A percentile compares a stretch with the other conserved stretches of the same genome.
Evolutionary conservation across 1,140 invertebrate species (phyloP).

Genomic region (Tribolium castaneum): DNA sequence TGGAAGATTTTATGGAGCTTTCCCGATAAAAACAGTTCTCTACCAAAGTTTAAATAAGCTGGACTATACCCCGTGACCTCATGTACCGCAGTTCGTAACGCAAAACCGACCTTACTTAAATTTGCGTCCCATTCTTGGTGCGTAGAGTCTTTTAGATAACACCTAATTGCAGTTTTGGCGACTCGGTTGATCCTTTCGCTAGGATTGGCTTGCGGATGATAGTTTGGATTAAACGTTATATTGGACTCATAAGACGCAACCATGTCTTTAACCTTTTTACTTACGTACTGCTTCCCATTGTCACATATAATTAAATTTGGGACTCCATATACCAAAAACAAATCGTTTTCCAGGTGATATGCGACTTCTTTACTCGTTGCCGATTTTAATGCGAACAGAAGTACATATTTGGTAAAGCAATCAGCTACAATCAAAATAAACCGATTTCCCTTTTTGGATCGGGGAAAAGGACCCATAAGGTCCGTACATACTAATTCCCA

Average conservation of each 20-base stretch:
- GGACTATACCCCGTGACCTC: not conserved
- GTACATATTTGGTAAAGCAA: constrained; percentile 46
- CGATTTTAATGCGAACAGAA: constrained; percentile 4
- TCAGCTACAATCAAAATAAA: constrained; percentile 60
- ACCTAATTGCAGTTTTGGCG: not conserved
- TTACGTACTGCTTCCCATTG: constrained; percentile 3
- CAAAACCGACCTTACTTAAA: not conserved
- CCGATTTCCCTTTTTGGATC: constrained; percentile 46
- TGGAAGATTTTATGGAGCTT: not conserved
- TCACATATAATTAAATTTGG: not conserved
- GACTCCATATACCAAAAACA: constrained; percentile 45
- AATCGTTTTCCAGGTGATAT: constrained; percentile 24
- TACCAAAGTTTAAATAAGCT: not conserved
- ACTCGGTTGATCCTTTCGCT: not conserved
- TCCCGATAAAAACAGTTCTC: not conserved
- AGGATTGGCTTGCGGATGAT: not conserved
- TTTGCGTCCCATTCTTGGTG: not conserved
- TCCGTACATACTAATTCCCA: constrained; percentile 48
- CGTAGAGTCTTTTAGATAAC: not conserved
- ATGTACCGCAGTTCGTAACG: not conserved
- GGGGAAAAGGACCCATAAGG: constrained; percentile 60
- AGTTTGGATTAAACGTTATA: not conserved
- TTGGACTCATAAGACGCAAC: not conserved
- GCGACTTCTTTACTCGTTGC: constrained; percentile 3
- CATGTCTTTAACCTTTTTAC: not conserved